phyloP scores from a whole-genome alignment of 2,888 invertebrate genomes.

The Rhagophthalmus giganteus region DNA sequence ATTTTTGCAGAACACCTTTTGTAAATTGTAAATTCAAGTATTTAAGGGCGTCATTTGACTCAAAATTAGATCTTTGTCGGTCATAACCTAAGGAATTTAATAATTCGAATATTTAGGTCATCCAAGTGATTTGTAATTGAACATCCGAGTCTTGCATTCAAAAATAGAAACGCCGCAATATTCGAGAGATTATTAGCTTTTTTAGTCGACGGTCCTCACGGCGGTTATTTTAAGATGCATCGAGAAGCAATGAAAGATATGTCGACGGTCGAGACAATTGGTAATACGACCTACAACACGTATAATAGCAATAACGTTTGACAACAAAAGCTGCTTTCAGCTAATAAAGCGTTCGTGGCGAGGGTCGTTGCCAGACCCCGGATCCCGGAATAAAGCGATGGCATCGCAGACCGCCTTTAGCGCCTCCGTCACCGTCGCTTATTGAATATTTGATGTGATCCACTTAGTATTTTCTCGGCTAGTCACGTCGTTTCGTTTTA shows the following conservation, averaged over 20 bases:
- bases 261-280: slow-evolving; percentile 1
- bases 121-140: too few relatives aligned
- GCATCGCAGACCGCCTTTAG: slow-evolving; percentile 20
- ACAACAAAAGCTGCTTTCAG: slow-evolving; percentile 36
- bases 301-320: slow-evolving; percentile 35
- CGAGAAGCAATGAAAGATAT: not conserved
- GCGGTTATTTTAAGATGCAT: too few relatives aligned
- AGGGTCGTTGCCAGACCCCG: slow-evolving; percentile 22
- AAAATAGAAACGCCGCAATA: too few relatives aligned
- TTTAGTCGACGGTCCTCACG: too few relatives aligned
- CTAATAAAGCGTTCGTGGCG: slow-evolving; percentile 33
- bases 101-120: too few relatives aligned
- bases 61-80: too few relatives aligned
- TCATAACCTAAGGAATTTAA: too few relatives aligned
- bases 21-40: too few relatives aligned
- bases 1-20: too few relatives aligned
- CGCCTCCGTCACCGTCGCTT: slow-evolving; percentile 29
- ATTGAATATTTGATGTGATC: slow-evolving; percentile 40
- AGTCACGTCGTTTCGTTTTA: slow-evolving; percentile 16
- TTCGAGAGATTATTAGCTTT: too few relatives aligned
- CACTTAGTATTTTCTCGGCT: slow-evolving; percentile 29
- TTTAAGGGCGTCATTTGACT: too few relatives aligned
- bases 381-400: slow-evolving; percentile 20
- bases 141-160: too few relatives aligned
- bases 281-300: slow-evolving; percentile 10